Evolutionary conservation across 1,140 invertebrate species (phyloP), one percentile per base, ranked within the genome.

Genomic region (Heliconius hermathena): DNA sequence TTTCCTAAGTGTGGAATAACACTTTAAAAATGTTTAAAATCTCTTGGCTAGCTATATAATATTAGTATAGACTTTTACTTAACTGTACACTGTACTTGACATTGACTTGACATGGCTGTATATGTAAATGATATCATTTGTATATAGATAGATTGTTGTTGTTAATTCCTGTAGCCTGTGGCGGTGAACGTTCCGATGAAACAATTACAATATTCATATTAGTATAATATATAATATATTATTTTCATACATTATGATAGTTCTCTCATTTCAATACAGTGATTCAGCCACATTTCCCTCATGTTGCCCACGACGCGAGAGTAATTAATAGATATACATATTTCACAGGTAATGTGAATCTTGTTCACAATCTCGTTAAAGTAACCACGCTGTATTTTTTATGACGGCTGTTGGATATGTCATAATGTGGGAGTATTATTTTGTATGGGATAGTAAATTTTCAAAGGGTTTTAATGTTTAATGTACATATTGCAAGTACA

Each of bases 301-400:
- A 66, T 66, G 29, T 29, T 29, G 16, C 26, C 60, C 29, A 66
- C 60, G 9, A 66, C 11, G 60, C 60, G 60, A 29, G n/a, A 66
- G 60, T 66, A 66, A 66, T 66, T 66, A 66, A 66, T 66, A 66
- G 22, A 66, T 66, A 66, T 66, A 22, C 22, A 66, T 66, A 66
- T 29, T 66, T 66, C 29, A 66, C 60, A 66, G 60, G 29, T 13
- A 66, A 66, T 66, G 22, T 66, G 60, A 26, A 66, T 66, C 11
- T 66, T 66, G 4, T 66, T 66, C 11, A 66, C 22, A 66, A 66
- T 66, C 60, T 26, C 26, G 22, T 66, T 16, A 66, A 66, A 66
- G 22, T 66, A 66, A 66, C 60, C 57, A 16, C 60, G 11, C 3
- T 13, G 26, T 66, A 66, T 26, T 66, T 66, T 66, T 66, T 66